These are phyloP conservation scores for Istiophorus platypterus DNA, from an alignment of 2,113 vertebrate species.

Conservation along the genomic window DNA sequence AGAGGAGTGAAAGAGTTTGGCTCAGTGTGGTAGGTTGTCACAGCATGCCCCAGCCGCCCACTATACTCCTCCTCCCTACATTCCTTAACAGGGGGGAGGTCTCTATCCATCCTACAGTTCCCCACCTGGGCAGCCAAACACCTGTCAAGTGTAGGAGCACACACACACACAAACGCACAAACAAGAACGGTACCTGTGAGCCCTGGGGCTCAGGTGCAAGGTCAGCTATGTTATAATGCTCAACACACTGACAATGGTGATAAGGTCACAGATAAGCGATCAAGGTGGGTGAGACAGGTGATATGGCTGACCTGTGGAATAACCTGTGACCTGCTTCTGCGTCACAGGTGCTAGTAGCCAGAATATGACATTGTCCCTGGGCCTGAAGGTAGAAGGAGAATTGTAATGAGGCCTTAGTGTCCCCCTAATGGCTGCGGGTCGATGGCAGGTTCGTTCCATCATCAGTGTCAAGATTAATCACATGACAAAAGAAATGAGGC, in stretches of 20 bases:
- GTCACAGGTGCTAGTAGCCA: constrained; percentile 10
- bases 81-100: constrained; percentile 68
- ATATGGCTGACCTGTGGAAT: background rate
- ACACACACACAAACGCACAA: background rate
- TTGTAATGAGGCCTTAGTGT: constrained; percentile 24
- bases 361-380: constrained; percentile 20
- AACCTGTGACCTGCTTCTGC: constrained; percentile 14
- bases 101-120: constrained; percentile 55
- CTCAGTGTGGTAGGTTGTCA: constrained; percentile 66
- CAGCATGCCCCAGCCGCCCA: constrained; percentile 63
- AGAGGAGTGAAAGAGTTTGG: constrained; percentile 47
- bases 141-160: constrained; percentile 35
- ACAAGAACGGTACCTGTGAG: background rate
- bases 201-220: background rate
- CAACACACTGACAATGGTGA: background rate
- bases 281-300: constrained; percentile 13
- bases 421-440: constrained; percentile 2
- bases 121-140: constrained; percentile 53
- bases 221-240: background rate
- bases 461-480: constrained; percentile 40
- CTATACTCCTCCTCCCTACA: constrained; percentile 69
- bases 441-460: constrained; percentile 19
- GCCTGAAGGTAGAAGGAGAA: background rate
- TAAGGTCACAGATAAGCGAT: background rate
- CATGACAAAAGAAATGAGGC: constrained; percentile 7